These are phyloP conservation scores for Acheta domesticus DNA, from an alignment of 2,888 invertebrate genomes.

Conservation along the genomic window DNA sequence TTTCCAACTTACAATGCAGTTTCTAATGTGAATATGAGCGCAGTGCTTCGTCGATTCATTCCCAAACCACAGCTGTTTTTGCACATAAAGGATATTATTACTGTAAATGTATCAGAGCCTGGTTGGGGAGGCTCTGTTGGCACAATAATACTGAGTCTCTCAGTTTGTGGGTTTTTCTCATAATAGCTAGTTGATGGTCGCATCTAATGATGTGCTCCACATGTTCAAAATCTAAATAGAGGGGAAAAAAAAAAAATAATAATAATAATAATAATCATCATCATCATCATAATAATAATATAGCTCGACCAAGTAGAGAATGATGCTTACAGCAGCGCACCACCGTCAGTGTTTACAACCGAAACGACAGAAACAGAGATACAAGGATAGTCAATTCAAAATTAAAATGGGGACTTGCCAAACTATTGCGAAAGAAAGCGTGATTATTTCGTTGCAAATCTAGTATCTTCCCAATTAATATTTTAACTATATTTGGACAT, in stretches of 20 bases:
- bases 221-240: background rate
- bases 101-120: background rate
- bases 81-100: background rate
- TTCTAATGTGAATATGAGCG: background rate
- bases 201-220: background rate
- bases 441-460: too few species aligned
- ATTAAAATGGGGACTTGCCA: too few species aligned
- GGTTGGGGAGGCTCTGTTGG: background rate
- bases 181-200: background rate
- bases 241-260: background rate
- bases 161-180: background rate
- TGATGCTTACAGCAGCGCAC: too few species aligned
- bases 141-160: background rate
- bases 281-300: too few species aligned
- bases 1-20: background rate
- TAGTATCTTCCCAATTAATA: too few species aligned
- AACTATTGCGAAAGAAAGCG: too few species aligned
- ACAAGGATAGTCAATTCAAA: too few species aligned
- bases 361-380: too few species aligned
- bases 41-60: background rate
- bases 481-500: too few species aligned
- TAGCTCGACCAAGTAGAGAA: too few species aligned
- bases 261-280: background rate
- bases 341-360: too few species aligned
- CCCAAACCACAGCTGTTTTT: background rate